Evolutionary conservation across 2,797 vertebrate genomes (phyloP), one percentile per base, ranked within the genome.

Genomic region (Ctenochaetus hawaiiensis): DNA sequence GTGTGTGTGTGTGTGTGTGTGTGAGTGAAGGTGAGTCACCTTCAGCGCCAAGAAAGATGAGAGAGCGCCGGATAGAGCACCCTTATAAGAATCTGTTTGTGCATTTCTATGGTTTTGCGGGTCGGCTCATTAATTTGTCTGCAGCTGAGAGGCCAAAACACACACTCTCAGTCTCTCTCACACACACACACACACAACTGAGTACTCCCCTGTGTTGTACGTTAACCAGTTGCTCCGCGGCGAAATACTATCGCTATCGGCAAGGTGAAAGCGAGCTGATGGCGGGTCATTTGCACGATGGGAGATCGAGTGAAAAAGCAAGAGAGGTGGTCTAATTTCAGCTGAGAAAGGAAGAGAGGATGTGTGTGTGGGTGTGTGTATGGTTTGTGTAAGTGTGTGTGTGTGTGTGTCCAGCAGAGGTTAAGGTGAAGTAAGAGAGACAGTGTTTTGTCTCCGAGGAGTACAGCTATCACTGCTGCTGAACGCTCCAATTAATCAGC

Each of bases 401-500:
- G 65, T 62, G 84, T 73, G 86, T 73, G 67, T 79, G 82, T 85
- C 72, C 68, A 70, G 78, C 58, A 68, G 80, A 88, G 89, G 92
- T 89, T 88, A 89, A 87, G 80, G 90, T 88, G 87, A 84, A 87
- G 80, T 79, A 68, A 78, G 76, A 62, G 80, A 81, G 87, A 90
- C 83, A 73, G 88, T 77, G 86, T 77, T 87, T 89, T 90, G 89
- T 90, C 93, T 91, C 92, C 43, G 75, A 92, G 90, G 92, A 90
- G 64, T 67, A 69, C 79, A 91, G 89, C 92, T 80, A 92, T 94
- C 90, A 91, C 78, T 2, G n/a, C 78, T 9, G 59, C 81, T 92
- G 85, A 93, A 91, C 61, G 61, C 81, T 83, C 72, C 91, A 92
- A 94, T 93, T 92, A 92, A 93, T 94, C 93, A 94, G 63, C 73